Base-by-base conservation (phyloP, 2,797 vertebrate species). In the Melanotaenia boesemani region DNA sequence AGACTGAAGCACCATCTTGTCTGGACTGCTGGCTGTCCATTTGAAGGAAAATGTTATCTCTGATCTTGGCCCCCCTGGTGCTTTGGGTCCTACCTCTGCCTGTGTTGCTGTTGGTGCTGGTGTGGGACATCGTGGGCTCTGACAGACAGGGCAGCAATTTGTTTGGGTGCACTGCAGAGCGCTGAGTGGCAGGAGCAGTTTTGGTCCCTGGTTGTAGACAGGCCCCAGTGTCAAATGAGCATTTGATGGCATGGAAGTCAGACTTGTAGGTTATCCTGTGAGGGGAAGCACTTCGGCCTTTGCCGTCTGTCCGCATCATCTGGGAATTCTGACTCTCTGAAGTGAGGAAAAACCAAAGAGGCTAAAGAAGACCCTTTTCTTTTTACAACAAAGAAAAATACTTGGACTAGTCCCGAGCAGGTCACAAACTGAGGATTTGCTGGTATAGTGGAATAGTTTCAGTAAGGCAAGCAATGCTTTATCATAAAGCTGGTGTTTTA, bases 261-360 rank as follows among this genome's bases (percentile, higher is more conserved):
- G 96, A 94, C 89, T 96, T 97, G 76, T 97, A 98, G 10, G 95
- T 93, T 79, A 96, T 97, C 90, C 96, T 93, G 84, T 97, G 97
- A 28, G 97, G 97, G 70, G 96, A 97, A 85, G 96, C 96, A 88
- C 96, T 97, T 86, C 97, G 95, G 71, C 94, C 96, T 93, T 96
- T 97, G 68, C 91, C 92, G 89, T 97, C 96, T 0, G 94, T 95
- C 84, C 96, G 95, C 94, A 98, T 96, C 96, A 97, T 87, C 68
- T 72, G 84, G 44, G 44, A 73, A 80, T 56, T 8, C 20, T 77
- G 13, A 28, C 20, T 72, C 60, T 64, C 54, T 58, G 32, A 69
- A 26, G 59, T 63, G 13, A 20, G 12, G 28, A 63, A 70, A 58
- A 74, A 74, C 28, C n/a, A 20, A 44, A 67, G 32, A 34, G 32